phyloP scores from a whole-genome alignment of 1,140 invertebrate species.

The Agrilus planipennis region DNA sequence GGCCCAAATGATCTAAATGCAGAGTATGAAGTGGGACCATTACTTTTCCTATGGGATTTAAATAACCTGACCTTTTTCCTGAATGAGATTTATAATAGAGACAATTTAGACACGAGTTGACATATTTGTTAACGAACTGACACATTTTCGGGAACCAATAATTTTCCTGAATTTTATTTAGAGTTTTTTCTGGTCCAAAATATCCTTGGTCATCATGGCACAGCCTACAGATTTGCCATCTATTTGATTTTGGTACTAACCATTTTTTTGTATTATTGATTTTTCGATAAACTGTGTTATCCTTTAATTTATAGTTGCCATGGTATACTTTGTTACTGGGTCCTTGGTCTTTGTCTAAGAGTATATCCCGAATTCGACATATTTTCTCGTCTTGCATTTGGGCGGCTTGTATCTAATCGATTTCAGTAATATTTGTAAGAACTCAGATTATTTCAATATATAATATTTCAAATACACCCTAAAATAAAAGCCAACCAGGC shows the following conservation, averaged over 20 bases:
- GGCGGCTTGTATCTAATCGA: too few relatives aligned
- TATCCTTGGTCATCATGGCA: constrained; percentile 13
- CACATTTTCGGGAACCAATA: constrained; percentile 16
- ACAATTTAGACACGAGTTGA: constrained; percentile 3
- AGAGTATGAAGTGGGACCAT: constrained; percentile 5
- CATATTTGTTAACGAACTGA: too few relatives aligned
- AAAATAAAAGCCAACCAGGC: too few relatives aligned
- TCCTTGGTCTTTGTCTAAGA: too few relatives aligned
- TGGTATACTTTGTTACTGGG: too few relatives aligned
- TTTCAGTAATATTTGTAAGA: too few relatives aligned
- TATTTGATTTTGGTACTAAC: constrained; percentile 13
- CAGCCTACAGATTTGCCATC: constrained; percentile 8
- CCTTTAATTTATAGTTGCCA: background rate
- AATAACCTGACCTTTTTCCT: background rate
- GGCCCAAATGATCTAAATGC: constrained; percentile 22
- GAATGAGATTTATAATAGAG: constrained; percentile 4
- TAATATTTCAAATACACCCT: too few relatives aligned
- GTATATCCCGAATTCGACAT: too few relatives aligned
- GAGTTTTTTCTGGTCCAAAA: constrained; percentile 11
- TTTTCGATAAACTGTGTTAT: constrained; percentile 3
- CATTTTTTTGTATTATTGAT: background rate
- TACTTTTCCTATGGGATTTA: background rate
- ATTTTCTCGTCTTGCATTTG: too few relatives aligned
- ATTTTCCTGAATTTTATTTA: constrained; percentile 8
- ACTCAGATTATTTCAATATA: too few relatives aligned